Conservation (phyloP, 2,113 vertebrate species). For the Calonectris borealis region DNA sequence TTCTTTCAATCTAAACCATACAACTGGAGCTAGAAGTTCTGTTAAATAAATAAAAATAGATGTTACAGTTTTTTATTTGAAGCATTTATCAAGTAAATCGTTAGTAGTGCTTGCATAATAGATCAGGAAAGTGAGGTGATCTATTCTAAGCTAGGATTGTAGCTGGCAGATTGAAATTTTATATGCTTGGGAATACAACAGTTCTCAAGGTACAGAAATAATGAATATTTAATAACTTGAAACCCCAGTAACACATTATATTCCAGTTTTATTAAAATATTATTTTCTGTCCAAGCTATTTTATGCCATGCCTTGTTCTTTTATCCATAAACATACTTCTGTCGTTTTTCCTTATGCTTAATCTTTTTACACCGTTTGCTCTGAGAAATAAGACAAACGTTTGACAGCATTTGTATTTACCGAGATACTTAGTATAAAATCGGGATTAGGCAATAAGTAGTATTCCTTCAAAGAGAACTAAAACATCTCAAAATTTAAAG, state of each 20-base stretch:
- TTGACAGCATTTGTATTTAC: background rate
- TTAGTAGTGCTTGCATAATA: background rate
- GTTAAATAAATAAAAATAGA: background rate
- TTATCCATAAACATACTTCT: background rate
- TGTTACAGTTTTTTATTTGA: background rate
- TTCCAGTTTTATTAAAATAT: background rate
- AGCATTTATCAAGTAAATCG: background rate
- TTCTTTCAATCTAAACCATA: background rate
- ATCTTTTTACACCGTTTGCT: background rate
- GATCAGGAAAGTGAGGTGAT: background rate
- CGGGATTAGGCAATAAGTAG: background rate
- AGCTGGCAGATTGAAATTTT: background rate
- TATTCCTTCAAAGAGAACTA: background rate
- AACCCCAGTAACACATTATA: background rate
- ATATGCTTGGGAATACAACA: background rate
- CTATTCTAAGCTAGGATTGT: background rate
- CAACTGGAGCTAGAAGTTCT: background rate
- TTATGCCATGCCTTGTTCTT: background rate
- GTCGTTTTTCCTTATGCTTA: background rate
- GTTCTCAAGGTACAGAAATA: background rate
- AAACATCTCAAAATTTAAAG: background rate
- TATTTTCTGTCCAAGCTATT: background rate
- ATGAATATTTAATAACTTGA: background rate
- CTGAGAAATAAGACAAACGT: background rate
- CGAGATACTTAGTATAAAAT: background rate